Percentiles rank a stretch among this genome's conserved stretches.
These are phyloP conservation scores for Onychostruthus taczanowskii DNA, from an alignment of 2,113 vertebrate genomes.

Conservation along the genomic window DNA sequence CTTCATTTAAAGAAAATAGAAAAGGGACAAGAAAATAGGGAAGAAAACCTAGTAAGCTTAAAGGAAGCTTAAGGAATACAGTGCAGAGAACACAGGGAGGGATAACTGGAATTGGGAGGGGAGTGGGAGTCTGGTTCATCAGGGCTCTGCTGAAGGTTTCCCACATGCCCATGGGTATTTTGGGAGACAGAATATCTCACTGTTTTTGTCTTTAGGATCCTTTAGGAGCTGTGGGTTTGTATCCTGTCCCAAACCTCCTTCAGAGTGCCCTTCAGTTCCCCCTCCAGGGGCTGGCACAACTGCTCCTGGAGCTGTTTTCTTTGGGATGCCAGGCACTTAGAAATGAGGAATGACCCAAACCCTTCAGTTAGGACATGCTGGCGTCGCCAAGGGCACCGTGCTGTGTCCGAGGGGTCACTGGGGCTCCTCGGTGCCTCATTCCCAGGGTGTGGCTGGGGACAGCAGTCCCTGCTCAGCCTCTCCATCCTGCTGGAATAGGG, in stretches of 20 bases:
- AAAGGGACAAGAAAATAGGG: background rate
- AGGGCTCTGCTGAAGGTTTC: background rate
- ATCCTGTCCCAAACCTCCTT: background rate
- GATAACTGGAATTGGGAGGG: background rate
- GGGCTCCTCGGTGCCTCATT: background rate
- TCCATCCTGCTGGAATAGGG: background rate
- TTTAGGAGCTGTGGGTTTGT: background rate
- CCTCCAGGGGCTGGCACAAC: background rate
- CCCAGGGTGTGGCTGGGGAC: background rate
- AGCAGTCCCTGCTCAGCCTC: background rate
- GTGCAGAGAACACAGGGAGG: background rate
- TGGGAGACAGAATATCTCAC: background rate
- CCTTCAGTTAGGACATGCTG: background rate
- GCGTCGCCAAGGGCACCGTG: accelerated
- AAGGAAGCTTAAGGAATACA: background rate
- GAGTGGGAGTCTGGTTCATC: background rate
- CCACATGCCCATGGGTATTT: background rate
- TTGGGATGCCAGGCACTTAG: background rate
- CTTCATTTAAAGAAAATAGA: background rate
- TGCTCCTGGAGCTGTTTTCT: background rate
- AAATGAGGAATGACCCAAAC: background rate
- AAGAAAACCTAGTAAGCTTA: background rate
- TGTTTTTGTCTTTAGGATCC: background rate
- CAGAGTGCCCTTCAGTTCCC: background rate
- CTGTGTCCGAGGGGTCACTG: accelerated